These are phyloP conservation scores for Anhinga rufa DNA, from an alignment of 2,113 vertebrate species.

Conservation along the genomic window DNA sequence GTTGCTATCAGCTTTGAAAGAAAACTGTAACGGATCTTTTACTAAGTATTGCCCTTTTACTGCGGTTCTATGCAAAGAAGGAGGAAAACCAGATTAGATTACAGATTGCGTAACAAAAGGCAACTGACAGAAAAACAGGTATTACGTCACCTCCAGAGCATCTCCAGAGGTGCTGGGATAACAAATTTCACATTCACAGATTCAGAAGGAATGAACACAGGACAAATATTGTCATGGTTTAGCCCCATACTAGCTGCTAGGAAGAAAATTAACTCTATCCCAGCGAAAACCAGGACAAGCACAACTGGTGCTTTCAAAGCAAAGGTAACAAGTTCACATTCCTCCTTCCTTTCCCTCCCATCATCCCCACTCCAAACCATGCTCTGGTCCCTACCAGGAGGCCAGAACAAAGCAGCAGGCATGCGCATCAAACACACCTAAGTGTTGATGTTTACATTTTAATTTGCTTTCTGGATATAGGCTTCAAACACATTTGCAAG, in stretches of 20 bases:
- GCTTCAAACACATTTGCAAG: background rate
- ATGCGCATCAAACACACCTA: rapidly evolving
- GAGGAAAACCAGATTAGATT: background rate
- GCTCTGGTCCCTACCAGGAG: background rate
- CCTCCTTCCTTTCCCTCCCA: background rate
- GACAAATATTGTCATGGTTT: no score
- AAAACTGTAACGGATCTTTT: background rate
- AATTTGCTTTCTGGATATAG: background rate
- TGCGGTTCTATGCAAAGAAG: background rate
- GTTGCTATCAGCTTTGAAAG: background rate
- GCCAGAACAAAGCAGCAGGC: background rate
- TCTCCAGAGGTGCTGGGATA: background rate
- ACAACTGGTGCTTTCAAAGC: background rate
- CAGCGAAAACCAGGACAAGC: no score
- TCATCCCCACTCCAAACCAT: background rate
- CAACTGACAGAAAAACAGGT: background rate
- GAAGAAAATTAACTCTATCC: no score
- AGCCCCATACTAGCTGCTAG: no score
- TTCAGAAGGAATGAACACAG: background rate
- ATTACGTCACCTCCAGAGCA: background rate
- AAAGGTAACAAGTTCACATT: background rate
- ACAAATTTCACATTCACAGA: background rate
- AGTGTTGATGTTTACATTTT: background rate
- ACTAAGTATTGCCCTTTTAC: background rate
- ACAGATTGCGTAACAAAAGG: background rate